Base-by-base conservation (phyloP, 1,140 invertebrate genomes). In the Probaryconus sp. region DNA sequence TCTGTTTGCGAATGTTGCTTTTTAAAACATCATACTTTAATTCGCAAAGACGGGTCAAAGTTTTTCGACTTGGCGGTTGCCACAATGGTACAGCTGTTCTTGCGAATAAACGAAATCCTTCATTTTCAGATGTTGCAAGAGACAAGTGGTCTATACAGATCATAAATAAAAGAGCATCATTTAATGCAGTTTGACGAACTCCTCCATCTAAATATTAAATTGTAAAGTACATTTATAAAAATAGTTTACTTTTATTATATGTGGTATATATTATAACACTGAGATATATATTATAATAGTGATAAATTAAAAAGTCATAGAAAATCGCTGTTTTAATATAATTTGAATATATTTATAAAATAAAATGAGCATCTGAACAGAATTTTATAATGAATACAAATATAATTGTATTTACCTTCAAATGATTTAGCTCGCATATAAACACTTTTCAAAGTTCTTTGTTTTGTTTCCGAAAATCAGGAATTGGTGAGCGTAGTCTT, bases 131-230 rank as follows among this genome's bases (percentile, higher is more conserved):
- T 1, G 61, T 65, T 28, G 18, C 3, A 4, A 55, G 10, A n/a
- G 48, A 6, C 26, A 60, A 21, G 26, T 60, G 33, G 24, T 68
- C 63, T 42, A 47, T 56, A 11, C 30, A 48, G 0, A 56, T 10
- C 63, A 68, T 68, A 24, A 40, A 68, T 17, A 42, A 16, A 3
- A 68, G 33, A 33, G 51, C 51, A 7, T 68, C 14, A 33, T 68
- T 56, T 7, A 68, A 33, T 16, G 16, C 10, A 9, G 35, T 16
- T 16, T 20, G 0, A 10, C 43, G 42, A n/a, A 3, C 18, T 31
- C 48, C 63, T 21, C 50, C 63, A 31, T 64, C 47, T 64, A n/a
- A 43, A 26, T 2, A 30, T 30, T 5, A 9, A 9, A 2, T 9
- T 30, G 2, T 9, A 2, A 5, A 30, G 10, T 2, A 30, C 10